Conservation (phyloP, 2,888 invertebrate genomes). For the Dioctria rufipes region DNA sequence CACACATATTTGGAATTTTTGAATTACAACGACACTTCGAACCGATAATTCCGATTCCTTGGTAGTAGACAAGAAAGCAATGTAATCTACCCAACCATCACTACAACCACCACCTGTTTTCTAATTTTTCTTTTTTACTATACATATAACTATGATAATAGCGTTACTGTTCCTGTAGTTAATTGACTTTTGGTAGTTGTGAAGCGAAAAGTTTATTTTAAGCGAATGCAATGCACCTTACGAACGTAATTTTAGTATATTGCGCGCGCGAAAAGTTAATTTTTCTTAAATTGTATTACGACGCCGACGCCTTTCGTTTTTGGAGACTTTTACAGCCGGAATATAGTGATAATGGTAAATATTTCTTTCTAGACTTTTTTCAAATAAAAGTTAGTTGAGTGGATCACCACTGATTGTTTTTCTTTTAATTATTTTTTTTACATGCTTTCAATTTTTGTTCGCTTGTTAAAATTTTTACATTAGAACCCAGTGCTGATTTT, state of each 20-base stretch:
- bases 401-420: too few species aligned
- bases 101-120: neutral
- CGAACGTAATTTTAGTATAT: slow-evolving; percentile 16
- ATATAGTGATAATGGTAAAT: slow-evolving; percentile 14
- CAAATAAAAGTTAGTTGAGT: neutral
- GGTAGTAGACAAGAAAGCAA: slow-evolving; percentile 11
- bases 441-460: too few species aligned
- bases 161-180: slow-evolving; percentile 43
- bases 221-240: slow-evolving; percentile 37
- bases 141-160: slow-evolving; percentile 1
- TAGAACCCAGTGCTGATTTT: neutral
- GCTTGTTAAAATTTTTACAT: too few species aligned
- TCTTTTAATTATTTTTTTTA: too few species aligned
- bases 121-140: slow-evolving; percentile 9
- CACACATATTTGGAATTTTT: too few species aligned
- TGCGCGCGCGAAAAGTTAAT: neutral
- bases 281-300: slow-evolving; percentile 1
- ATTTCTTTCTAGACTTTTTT: neutral
- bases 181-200: slow-evolving; percentile 20
- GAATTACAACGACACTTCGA: too few species aligned
- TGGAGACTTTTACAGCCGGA: slow-evolving; percentile 10
- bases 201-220: slow-evolving; percentile 28
- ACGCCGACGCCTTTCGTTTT: slow-evolving; percentile 6
- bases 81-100: slow-evolving; percentile 9
- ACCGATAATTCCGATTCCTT: neutral